Evolutionary conservation across 2,113 vertebrate species (phyloP).

Genomic region (Bothrops jararaca): DNA sequence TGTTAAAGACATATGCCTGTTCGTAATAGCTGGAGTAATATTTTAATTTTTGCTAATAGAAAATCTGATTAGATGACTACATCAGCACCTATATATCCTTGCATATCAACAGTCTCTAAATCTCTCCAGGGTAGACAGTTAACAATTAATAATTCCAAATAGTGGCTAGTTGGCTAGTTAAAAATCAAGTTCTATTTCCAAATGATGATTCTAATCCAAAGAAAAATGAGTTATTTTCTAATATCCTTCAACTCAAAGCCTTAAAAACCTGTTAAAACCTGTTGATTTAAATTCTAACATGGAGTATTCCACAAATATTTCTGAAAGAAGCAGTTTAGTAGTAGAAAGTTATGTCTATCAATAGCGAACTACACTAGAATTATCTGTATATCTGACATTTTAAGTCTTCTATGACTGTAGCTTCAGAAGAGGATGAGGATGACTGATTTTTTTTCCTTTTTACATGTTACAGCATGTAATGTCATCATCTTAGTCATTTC

Average conservation of each 20-base stretch:
- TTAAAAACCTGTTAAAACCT: neutral
- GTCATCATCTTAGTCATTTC: neutral
- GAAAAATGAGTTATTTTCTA: neutral
- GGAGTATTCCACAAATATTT: neutral
- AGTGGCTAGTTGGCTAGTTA: neutral
- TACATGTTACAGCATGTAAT: constrained; percentile 14
- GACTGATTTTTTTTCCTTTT: neutral
- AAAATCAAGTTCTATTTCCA: neutral
- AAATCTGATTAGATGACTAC: neutral
- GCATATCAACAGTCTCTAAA: neutral
- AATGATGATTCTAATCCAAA: neutral
- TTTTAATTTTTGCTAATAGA: neutral
- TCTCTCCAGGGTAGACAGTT: neutral
- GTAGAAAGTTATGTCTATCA: constrained; percentile 30
- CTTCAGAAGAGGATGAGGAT: neutral
- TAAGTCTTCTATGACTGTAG: constrained; percentile 13
- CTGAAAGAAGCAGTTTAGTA: constrained; percentile 15
- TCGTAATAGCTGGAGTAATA: neutral
- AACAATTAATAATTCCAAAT: neutral
- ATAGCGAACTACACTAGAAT: constrained; percentile 9
- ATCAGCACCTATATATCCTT: neutral
- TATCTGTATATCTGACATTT: constrained; percentile 45
- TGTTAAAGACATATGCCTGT: neutral
- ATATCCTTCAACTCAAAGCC: neutral
- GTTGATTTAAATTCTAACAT: neutral